A percentile compares a stretch with the other conserved stretches of the same genome.
These are phyloP conservation scores for Embiotoca jacksoni DNA, from an alignment of 2,113 vertebrate genomes.

Conservation along the genomic window DNA sequence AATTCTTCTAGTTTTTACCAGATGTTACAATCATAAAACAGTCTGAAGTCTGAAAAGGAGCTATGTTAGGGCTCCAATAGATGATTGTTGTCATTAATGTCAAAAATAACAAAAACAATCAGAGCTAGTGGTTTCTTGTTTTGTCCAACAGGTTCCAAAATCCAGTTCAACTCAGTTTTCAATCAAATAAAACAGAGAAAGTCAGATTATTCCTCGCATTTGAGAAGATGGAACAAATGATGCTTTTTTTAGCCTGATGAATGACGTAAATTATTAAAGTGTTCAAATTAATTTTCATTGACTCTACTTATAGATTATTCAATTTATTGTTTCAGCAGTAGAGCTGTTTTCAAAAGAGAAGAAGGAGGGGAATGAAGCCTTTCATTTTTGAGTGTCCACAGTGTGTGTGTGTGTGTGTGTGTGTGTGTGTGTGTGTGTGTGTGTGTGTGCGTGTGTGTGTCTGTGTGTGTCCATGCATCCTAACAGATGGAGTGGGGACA, in stretches of 20 bases:
- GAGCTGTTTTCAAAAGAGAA: constrained; percentile 2
- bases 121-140: not conserved
- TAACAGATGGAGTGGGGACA: constrained; percentile 3
- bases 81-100: not conserved
- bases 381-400: not conserved
- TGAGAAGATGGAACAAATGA: not conserved
- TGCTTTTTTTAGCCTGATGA: not conserved
- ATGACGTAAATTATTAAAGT: not conserved
- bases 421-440: not conserved
- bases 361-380: not conserved
- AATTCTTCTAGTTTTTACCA: not conserved
- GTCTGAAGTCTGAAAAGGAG: not conserved
- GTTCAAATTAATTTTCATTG: not conserved
- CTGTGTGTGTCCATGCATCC: not conserved
- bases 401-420: constrained; percentile 14
- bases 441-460: not conserved
- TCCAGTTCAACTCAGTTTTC: not conserved
- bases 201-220: not conserved
- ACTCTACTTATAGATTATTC: too few relatives aligned
- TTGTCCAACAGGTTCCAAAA: not conserved
- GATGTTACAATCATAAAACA: not conserved
- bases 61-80: constrained; percentile 1
- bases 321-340: not conserved
- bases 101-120: not conserved
- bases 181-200: not conserved